A percentile compares a stretch with the other conserved stretches of the same genome.
These are phyloP conservation scores for Eupithecia tripunctaria DNA, from an alignment of 2,888 invertebrate genomes.

Conservation along the genomic window DNA sequence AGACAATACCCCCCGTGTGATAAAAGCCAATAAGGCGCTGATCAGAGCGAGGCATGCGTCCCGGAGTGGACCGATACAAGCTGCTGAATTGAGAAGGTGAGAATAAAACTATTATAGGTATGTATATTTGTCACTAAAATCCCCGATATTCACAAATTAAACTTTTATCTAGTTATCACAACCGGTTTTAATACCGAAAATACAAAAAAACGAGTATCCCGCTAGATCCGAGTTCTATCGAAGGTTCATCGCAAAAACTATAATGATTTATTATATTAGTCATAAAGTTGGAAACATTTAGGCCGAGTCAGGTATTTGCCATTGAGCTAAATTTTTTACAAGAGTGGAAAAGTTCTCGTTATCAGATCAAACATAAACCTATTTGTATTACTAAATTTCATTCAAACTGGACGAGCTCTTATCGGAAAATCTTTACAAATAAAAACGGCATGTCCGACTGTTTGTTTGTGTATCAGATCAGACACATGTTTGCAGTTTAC, in stretches of 20 bases:
- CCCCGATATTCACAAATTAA: too few relatives aligned
- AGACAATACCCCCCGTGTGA: too few relatives aligned
- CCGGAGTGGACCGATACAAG: too few relatives aligned
- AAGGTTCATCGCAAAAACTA: not conserved
- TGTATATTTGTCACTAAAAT: too few relatives aligned
- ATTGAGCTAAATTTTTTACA: conserved; percentile 1
- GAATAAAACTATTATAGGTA: too few relatives aligned
- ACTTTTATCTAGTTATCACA: too few relatives aligned
- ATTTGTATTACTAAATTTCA: not conserved
- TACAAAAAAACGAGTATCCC: too few relatives aligned
- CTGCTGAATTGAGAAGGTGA: too few relatives aligned
- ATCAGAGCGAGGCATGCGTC: too few relatives aligned
- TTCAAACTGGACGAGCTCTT: conserved; percentile 1
- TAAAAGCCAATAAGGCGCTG: too few relatives aligned
- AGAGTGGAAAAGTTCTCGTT: not conserved
- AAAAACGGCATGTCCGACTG: conserved; percentile 19
- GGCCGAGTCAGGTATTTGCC: not conserved
- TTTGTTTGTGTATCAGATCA: conserved; percentile 2
- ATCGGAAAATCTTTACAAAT: conserved; percentile 7
- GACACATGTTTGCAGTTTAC: conserved; percentile 6
- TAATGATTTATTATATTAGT: not conserved
- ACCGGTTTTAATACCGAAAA: too few relatives aligned
- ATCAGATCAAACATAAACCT: conserved; percentile 8
- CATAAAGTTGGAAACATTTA: not conserved
- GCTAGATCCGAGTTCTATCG: not conserved